phyloP scores from a whole-genome alignment of 2,888 invertebrate genomes.

The Nowickia ferox region DNA sequence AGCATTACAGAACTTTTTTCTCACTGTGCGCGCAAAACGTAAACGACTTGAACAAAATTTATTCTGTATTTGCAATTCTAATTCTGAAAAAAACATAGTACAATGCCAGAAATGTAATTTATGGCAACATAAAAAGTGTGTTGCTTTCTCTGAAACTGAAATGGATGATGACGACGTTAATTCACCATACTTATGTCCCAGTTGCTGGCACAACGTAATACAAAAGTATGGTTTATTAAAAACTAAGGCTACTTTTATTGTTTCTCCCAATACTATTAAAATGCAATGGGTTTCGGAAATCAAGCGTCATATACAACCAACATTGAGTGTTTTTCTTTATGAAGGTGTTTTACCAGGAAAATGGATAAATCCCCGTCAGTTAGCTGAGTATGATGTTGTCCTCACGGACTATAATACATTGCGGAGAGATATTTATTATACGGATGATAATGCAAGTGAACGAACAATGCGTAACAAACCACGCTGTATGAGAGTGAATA shows the following conservation, averaged over 20 bases:
- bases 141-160: conserved; percentile 81
- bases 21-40: conserved; percentile 50
- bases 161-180: conserved; percentile 74
- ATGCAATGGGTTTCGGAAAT: conserved; percentile 90
- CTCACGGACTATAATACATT: conserved; percentile 89
- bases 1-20: neutral
- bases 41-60: conserved; percentile 35
- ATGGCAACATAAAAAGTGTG: conserved; percentile 87
- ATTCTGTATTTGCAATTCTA: conserved; percentile 82
- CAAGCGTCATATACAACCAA: conserved; percentile 84
- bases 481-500: conserved; percentile 86
- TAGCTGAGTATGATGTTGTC: conserved; percentile 88
- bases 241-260: conserved; percentile 88
- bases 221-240: conserved; percentile 74
- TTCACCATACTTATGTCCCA: conserved; percentile 86
- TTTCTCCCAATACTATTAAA: conserved; percentile 87
- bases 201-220: conserved; percentile 85
- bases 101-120: conserved; percentile 85
- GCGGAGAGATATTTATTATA: conserved; percentile 86
- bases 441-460: conserved; percentile 83
- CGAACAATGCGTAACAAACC: conserved; percentile 85
- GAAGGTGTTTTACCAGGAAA: conserved; percentile 81
- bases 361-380: conserved; percentile 85
- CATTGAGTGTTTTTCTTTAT: conserved; percentile 85
- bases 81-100: conserved; percentile 76